Percentiles rank a stretch among this genome's conserved stretches.
Evolutionary conservation across 2,113 vertebrate genomes (phyloP).

Genomic region (Erythrolamprus reginae): DNA sequence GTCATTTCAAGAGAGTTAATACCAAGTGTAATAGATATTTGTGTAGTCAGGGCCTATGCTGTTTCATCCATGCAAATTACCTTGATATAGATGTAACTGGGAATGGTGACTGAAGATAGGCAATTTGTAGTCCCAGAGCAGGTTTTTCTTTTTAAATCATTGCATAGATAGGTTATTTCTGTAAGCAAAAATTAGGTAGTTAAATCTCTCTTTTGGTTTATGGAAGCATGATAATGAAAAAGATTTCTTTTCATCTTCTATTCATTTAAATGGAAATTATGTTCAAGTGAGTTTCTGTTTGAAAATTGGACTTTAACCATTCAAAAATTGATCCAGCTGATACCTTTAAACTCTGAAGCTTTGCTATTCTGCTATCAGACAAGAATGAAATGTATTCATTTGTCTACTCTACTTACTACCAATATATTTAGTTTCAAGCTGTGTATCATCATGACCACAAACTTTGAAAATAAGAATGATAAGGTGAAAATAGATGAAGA

Average conservation of each 20-base stretch:
- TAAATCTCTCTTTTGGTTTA: neutral
- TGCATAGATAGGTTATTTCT: neutral
- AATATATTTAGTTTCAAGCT: neutral
- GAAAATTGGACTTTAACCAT: neutral
- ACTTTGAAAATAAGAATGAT: neutral
- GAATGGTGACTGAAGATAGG: neutral
- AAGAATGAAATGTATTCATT: neutral
- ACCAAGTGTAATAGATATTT: neutral
- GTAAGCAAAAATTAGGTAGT: neutral
- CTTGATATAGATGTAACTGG: neutral
- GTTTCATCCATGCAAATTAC: neutral
- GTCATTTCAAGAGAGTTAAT: neutral
- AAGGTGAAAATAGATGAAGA: slow-evolving; percentile 19
- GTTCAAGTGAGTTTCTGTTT: neutral
- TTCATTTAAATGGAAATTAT: neutral
- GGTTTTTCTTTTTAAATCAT: neutral
- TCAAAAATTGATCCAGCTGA: neutral
- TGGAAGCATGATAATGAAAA: neutral
- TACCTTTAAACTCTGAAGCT: neutral
- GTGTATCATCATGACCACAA: neutral
- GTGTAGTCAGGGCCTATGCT: neutral
- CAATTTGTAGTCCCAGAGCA: neutral
- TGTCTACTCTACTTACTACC: slow-evolving; percentile 3
- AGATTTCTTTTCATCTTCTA: neutral
- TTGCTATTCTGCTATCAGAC: neutral